phyloP scores from a whole-genome alignment of 2,797 vertebrate species.

The Kryptolebias ocellatus region DNA sequence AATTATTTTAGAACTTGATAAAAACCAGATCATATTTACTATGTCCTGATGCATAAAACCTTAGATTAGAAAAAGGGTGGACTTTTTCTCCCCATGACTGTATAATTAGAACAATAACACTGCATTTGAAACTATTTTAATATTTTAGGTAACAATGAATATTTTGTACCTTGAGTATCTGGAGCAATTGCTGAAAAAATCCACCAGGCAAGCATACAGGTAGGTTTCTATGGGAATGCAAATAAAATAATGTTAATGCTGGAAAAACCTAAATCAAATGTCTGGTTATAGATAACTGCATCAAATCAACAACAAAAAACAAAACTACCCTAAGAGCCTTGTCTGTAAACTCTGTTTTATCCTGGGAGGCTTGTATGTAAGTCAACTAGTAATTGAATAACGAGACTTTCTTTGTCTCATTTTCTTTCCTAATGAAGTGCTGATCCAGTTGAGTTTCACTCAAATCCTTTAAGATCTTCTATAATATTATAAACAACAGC shows the following conservation, averaged over 20 bases:
- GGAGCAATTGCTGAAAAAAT: conserved; percentile 99
- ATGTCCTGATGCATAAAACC: too few relatives aligned
- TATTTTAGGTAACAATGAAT: too few relatives aligned
- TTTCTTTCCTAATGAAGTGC: too few relatives aligned
- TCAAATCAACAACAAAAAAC: not conserved
- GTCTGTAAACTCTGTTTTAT: not conserved
- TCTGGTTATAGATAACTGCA: not conserved
- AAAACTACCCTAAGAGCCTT: not conserved
- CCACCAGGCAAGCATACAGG: conserved; percentile 95
- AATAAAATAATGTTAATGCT: not conserved
- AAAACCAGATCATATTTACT: too few relatives aligned
- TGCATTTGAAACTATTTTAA: too few relatives aligned
- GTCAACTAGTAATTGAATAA: not conserved
- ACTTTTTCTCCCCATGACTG: too few relatives aligned
- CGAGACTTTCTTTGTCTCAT: too few relatives aligned
- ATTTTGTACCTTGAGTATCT: conserved; percentile 90
- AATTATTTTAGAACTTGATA: too few relatives aligned
- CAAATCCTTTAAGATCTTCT: not conserved
- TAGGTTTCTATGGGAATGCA: conserved; percentile 88
- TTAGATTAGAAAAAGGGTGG: too few relatives aligned
- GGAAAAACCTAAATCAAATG: too few relatives aligned
- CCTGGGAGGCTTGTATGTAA: not conserved
- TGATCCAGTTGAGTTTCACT: conserved; percentile 1
- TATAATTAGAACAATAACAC: too few relatives aligned
- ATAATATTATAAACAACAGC: too few relatives aligned